Conservation (phyloP, 2,888 invertebrate genomes). For the Acheta domesticus region DNA sequence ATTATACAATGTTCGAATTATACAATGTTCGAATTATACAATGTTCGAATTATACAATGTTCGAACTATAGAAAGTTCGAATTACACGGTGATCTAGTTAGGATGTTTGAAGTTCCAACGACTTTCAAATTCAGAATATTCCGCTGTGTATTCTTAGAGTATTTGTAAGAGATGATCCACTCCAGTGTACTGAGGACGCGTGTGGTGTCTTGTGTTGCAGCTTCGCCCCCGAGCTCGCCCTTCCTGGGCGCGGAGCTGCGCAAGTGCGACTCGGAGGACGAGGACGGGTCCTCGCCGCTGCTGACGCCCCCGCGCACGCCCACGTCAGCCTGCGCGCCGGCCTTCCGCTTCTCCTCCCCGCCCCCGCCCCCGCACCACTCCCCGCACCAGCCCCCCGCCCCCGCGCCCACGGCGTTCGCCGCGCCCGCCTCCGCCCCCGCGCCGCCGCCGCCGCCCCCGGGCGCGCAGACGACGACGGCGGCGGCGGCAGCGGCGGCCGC, state of each 20-base stretch:
- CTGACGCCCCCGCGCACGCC: slow-evolving; percentile 73
- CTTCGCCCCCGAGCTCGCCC: neutral
- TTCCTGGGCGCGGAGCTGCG: neutral
- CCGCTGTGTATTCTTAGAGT: no score
- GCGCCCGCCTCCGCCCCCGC: neutral
- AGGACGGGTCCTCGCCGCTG: slow-evolving; percentile 48
- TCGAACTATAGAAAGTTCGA: no score
- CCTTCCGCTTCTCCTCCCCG: slow-evolving; percentile 36
- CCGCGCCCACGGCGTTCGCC: slow-evolving; percentile 53
- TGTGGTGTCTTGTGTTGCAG: no score
- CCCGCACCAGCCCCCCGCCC: slow-evolving; percentile 45
- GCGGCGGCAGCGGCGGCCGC: slow-evolving; percentile 32
- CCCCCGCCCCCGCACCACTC: neutral
- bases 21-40: no score
- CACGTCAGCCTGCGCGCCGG: slow-evolving; percentile 46
- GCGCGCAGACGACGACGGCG: slow-evolving; percentile 33
- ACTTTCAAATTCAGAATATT: no score
- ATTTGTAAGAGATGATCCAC: no score
- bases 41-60: no score
- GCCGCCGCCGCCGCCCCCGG: neutral
- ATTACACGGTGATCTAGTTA: no score
- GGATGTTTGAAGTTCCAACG: no score
- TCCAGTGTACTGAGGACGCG: no score
- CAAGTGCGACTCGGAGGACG: slow-evolving; percentile 24
- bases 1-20: no score